Evolutionary conservation across 2,888 invertebrate species (phyloP).

Genomic region (Galerucella nymphaeae): DNA sequence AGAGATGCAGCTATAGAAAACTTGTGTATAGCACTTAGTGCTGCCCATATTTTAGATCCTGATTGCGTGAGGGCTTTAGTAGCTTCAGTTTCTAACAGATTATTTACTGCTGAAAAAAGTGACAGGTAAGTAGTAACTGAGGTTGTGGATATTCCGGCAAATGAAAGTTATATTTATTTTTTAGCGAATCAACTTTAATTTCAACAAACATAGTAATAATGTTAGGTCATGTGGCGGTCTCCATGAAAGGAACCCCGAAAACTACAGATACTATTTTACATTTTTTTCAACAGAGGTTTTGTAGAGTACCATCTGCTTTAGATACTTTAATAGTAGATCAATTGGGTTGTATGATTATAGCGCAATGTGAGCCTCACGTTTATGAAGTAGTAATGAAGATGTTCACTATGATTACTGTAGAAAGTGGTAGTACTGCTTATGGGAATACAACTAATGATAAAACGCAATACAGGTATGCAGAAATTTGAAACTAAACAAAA

Average conservation of each 20-base stretch:
- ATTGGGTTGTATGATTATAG: constrained; percentile 97
- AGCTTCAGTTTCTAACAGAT: constrained; percentile 93
- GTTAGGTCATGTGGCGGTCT: constrained; percentile 96
- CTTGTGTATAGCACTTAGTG: constrained; percentile 90
- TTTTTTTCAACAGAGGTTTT: constrained; percentile 96
- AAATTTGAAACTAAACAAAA: no score
- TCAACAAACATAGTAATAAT: constrained; percentile 97
- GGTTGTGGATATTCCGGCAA: no score
- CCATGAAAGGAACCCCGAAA: constrained; percentile 91
- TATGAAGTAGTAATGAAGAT: constrained; percentile 98
- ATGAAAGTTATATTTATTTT: constrained; percentile 42
- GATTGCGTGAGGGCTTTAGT: constrained; percentile 96
- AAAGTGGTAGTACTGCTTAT: constrained; percentile 85
- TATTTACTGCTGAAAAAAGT: constrained; percentile 92
- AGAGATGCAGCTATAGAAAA: constrained; percentile 97
- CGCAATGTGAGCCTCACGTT: constrained; percentile 84
- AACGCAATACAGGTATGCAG: constrained; percentile 57
- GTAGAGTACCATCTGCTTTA: constrained; percentile 90
- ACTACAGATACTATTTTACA: constrained; percentile 95
- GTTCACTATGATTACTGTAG: constrained; percentile 95
- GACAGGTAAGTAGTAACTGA: constrained; percentile 71
- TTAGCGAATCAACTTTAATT: constrained; percentile 89
- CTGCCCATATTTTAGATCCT: constrained; percentile 88
- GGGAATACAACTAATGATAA: constrained; percentile 72
- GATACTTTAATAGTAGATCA: constrained; percentile 97